phyloP scores from a whole-genome alignment of 2,797 vertebrate genomes.

The Microctenopoma stevenorrisi region DNA sequence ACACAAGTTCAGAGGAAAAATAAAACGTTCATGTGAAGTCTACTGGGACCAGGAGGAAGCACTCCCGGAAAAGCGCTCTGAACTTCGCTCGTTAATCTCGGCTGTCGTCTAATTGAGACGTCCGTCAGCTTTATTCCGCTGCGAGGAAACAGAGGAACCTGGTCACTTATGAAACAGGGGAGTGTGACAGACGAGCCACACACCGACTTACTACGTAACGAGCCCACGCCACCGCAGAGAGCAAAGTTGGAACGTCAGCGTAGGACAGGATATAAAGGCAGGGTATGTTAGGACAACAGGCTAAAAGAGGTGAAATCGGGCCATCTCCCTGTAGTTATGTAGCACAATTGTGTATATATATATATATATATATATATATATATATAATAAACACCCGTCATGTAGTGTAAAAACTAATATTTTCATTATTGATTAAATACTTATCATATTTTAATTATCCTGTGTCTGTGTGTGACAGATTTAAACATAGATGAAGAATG shows the following conservation, averaged over 20 bases:
- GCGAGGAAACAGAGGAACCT: constrained; percentile 34
- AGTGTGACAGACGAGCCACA: constrained; percentile 29
- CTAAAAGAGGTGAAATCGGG: constrained; percentile 9
- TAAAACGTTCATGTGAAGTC: constrained; percentile 28
- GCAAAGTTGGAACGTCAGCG: constrained; percentile 34
- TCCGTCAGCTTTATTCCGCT: constrained; percentile 47
- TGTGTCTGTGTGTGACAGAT: no score
- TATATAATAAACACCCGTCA: no score
- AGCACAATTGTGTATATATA: no score
- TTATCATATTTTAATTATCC: no score
- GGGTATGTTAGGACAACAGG: constrained; percentile 35
- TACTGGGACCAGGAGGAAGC: constrained; percentile 36
- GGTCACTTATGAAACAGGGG: constrained; percentile 46
- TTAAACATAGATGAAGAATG: constrained; percentile 12
- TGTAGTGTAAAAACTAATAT: no score
- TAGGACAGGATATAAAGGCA: constrained; percentile 18
- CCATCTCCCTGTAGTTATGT: neutral
- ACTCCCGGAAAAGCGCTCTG: constrained; percentile 43
- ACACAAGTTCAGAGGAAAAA: neutral
- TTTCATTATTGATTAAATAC: no score
- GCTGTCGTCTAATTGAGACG: constrained; percentile 53
- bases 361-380: no score
- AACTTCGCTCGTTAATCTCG: constrained; percentile 44
- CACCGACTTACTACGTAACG: constrained; percentile 36
- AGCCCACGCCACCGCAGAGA: constrained; percentile 7